Evolutionary conservation across 2,113 vertebrate species (phyloP), one percentile per base, ranked within the genome.

Genomic region (Calidris pugnax): DNA sequence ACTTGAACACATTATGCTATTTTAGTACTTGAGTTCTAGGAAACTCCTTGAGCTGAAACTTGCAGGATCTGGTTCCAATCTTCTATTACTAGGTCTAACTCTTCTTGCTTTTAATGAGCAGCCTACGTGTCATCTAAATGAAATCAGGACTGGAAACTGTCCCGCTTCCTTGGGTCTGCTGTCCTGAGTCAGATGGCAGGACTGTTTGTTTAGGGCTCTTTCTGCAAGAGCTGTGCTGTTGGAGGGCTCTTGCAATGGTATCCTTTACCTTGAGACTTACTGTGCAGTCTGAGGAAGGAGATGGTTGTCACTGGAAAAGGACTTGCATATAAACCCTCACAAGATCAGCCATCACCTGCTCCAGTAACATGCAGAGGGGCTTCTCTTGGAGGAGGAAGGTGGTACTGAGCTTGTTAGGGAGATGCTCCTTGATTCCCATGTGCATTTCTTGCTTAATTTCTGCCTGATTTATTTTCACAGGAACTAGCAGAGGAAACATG

Each of bases 221-320:
- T 20, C 7, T 48, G 20, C 10, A 6, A 17, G 7, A n/a, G 45
- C 48, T 79, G 21, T 27, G 35, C 53, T 82, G 28, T 37, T 27
- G 9, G 28, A 20, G 48, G 26, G n/a, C 43, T 43, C 4, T 41
- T 8, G 3, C 51, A 4, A 2, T 5, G 41, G 2, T 16, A 0
- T 20, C 26, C 1, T 0, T 12, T 21, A 22, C 39, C 80, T 55
- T 3, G 9, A 24, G 55, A 63, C 37, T 39, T 39, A 10, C 37
- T 10, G 1, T n/a, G 33, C 18, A 27, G 21, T 6, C 45, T 83
- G 71, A 26, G 59, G 63, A 43, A 14, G n/a, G 51, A 59, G 10
- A 7, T 1, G 3, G 47, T 45, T 73, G 10, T 33, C 8, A 3
- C 39, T 45, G 41, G 47, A 14, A 33, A 59, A 47, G 43, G 22